phyloP scores from a whole-genome alignment of 2,113 vertebrate species.

The Calonectris borealis region DNA sequence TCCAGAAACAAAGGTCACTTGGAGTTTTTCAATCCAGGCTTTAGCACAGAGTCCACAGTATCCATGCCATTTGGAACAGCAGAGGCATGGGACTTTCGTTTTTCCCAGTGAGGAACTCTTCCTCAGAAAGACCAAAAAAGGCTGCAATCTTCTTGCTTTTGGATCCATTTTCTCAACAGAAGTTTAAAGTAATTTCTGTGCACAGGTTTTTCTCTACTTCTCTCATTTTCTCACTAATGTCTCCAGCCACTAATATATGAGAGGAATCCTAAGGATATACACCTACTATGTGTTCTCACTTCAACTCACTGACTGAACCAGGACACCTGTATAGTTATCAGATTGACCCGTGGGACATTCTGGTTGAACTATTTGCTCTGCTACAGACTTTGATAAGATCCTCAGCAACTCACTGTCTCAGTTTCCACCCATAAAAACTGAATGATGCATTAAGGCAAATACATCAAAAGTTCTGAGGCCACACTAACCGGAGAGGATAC shows the following conservation, averaged over 20 bases:
- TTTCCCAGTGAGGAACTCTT: not conserved
- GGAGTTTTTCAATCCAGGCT: not conserved
- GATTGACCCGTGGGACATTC: fast-evolving
- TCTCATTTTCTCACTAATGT: not conserved
- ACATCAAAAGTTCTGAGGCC: not conserved
- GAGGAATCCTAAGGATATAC: not conserved
- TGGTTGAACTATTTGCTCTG: not conserved
- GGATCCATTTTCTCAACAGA: not conserved
- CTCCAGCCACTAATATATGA: not conserved
- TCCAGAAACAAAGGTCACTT: not conserved
- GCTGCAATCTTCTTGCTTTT: not conserved
- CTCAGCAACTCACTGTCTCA: not conserved
- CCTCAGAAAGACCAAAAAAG: not conserved
- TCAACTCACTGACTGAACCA: not conserved
- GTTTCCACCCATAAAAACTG: not conserved
- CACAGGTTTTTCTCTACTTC: not conserved
- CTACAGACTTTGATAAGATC: not conserved
- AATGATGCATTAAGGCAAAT: not conserved
- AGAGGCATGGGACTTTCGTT: not conserved
- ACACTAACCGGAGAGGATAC: not conserved
- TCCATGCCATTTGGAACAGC: not conserved
- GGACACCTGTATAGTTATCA: not conserved
- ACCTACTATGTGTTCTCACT: not conserved
- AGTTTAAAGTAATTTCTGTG: not conserved
- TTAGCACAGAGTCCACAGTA: not conserved